Percentiles rank a stretch among this genome's conserved stretches.
Evolutionary conservation across 2,797 vertebrate genomes (phyloP).

Genomic region (Loriculus beryllinus): DNA sequence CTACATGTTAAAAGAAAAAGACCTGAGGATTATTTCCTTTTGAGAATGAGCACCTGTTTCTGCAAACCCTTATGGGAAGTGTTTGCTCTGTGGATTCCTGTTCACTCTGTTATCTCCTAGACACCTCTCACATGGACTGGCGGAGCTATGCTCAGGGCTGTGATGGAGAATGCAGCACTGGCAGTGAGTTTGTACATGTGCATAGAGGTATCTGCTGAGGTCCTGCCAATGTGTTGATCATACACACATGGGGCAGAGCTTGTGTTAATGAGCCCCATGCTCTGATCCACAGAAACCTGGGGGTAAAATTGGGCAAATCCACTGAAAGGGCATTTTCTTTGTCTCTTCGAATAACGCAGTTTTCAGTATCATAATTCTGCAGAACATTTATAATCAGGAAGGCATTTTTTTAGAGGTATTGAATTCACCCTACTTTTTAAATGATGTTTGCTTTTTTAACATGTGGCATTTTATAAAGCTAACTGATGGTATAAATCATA

Average conservation of each 20-base stretch:
- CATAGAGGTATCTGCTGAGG: not conserved
- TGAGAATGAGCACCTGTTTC: not conserved
- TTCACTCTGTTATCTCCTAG: not conserved
- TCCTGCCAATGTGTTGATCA: not conserved
- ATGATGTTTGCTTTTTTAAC: not conserved
- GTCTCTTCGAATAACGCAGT: not conserved
- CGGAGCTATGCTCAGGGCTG: not conserved
- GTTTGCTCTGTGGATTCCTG: not conserved
- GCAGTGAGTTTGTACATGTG: accelerated
- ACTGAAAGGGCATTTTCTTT: not conserved
- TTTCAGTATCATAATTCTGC: not conserved
- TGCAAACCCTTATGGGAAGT: not conserved
- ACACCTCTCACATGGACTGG: not conserved
- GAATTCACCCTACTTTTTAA: not conserved
- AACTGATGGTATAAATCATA: not conserved
- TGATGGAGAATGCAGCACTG: not conserved
- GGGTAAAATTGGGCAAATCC: not conserved
- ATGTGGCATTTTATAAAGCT: not conserved
- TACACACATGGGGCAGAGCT: accelerated
- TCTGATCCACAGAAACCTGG: not conserved
- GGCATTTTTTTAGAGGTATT: not conserved
- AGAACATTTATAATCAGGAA: not conserved
- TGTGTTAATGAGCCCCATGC: not conserved
- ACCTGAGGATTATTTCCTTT: not conserved
- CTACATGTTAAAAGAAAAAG: not conserved